Conservation (phyloP, 2,797 vertebrate species). For the Pantherophis alleghaniensis region DNA sequence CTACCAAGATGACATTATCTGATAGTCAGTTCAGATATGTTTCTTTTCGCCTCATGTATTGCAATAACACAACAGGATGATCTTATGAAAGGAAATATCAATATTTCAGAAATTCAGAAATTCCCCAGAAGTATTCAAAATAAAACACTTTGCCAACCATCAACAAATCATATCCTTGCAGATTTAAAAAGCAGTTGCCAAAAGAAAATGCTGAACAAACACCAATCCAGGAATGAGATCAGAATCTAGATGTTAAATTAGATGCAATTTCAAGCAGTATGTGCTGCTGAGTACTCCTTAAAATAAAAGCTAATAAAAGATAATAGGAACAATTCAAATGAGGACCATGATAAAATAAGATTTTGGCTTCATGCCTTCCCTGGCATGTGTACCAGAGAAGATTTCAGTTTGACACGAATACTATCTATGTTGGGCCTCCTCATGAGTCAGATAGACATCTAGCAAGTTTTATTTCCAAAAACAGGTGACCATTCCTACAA, state of each 20-base stretch:
- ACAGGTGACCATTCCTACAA: not conserved
- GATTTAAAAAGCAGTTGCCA: not conserved
- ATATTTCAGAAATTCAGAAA: not conserved
- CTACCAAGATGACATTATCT: not conserved
- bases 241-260: not conserved
- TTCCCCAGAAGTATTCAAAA: not conserved
- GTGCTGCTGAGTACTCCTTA: not conserved
- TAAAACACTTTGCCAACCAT: no score
- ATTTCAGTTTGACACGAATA: not conserved
- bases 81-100: not conserved
- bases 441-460: not conserved
- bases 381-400: not conserved
- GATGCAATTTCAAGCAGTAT: not conserved
- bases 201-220: not conserved
- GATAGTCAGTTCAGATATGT: not conserved
- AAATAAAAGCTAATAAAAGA: not conserved
- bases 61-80: not conserved
- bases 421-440: not conserved
- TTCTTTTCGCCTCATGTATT: not conserved
- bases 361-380: not conserved
- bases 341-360: not conserved
- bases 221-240: not conserved
- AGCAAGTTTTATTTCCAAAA: not conserved
- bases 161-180: not conserved
- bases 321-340: not conserved